Percentiles rank a stretch among this genome's conserved stretches.
These are phyloP conservation scores for Crematogaster levior DNA, from an alignment of 2,888 invertebrate species.

Conservation along the genomic window DNA sequence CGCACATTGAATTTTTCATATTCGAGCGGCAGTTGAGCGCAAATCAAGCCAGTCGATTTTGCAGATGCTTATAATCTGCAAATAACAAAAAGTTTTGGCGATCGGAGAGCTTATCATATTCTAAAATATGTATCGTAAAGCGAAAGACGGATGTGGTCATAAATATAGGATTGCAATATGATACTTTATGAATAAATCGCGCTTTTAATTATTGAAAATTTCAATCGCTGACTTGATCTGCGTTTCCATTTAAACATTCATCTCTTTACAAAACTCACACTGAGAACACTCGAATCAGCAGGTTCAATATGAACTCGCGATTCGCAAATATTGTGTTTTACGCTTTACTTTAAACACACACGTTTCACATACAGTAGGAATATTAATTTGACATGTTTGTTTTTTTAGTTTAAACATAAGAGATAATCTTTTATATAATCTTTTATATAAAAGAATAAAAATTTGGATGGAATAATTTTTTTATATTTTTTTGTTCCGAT, in stretches of 20 bases:
- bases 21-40: conserved; percentile 68
- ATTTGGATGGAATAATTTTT: background rate
- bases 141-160: conserved; percentile 15
- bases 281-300: conserved; percentile 46
- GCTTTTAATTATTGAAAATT: conserved; percentile 2
- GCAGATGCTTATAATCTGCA: background rate
- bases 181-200: background rate
- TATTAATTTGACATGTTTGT: conserved; percentile 17
- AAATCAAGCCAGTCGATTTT: conserved; percentile 61
- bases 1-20: conserved; percentile 60
- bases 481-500: background rate
- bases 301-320: conserved; percentile 67
- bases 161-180: conserved; percentile 6
- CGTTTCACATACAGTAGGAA: conserved; percentile 18
- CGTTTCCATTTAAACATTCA: conserved; percentile 56
- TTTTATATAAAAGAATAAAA: background rate
- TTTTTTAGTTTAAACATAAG: conserved; percentile 1
- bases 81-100: conserved; percentile 8
- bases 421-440: background rate
- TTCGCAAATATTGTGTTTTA: conserved; percentile 29
- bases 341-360: conserved; percentile 42
- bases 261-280: conserved; percentile 47
- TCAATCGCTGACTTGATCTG: conserved; percentile 59
- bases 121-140: conserved; percentile 16
- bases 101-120: background rate